phyloP scores from a whole-genome alignment of 2,113 vertebrate genomes.

The Alligator sinensis region DNA sequence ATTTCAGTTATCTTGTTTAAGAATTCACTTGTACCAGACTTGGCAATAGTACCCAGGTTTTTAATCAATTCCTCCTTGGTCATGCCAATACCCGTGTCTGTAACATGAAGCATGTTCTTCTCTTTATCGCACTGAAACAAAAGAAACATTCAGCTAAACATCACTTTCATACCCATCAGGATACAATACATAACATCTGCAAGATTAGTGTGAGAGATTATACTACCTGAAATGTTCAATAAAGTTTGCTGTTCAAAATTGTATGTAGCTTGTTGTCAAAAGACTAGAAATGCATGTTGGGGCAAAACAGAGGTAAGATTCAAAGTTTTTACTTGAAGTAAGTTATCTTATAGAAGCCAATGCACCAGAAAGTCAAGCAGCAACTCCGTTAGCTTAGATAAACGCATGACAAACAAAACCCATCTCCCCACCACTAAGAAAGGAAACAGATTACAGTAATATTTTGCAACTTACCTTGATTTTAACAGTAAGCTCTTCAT shows the following conservation, averaged over 20 bases:
- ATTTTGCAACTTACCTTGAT: constrained; percentile 85
- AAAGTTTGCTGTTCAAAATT: neutral
- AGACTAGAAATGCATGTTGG: neutral
- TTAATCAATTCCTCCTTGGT: constrained; percentile 95
- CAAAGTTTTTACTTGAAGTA: neutral
- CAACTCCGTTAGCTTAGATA: neutral
- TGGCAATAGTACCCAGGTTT: constrained; percentile 98
- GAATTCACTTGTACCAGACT: constrained; percentile 99
- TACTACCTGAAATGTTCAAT: neutral
- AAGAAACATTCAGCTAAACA: neutral
- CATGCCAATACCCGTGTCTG: constrained; percentile 98
- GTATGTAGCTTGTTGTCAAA: neutral
- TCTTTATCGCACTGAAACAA: constrained; percentile 93
- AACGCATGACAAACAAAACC: rapidly evolving
- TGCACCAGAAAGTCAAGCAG: neutral
- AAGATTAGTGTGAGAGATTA: rapidly evolving
- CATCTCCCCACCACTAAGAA: neutral
- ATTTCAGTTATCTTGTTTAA: constrained; percentile 94
- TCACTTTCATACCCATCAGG: neutral
- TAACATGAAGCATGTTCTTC: constrained; percentile 98
- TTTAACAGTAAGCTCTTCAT: constrained; percentile 93
- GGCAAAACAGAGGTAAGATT: neutral
- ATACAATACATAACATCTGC: rapidly evolving
- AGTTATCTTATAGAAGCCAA: too few relatives aligned
- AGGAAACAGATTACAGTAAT: rapidly evolving